Evolutionary conservation across 2,113 vertebrate genomes (phyloP).

Genomic region (Dasyprocta punctata): DNA sequence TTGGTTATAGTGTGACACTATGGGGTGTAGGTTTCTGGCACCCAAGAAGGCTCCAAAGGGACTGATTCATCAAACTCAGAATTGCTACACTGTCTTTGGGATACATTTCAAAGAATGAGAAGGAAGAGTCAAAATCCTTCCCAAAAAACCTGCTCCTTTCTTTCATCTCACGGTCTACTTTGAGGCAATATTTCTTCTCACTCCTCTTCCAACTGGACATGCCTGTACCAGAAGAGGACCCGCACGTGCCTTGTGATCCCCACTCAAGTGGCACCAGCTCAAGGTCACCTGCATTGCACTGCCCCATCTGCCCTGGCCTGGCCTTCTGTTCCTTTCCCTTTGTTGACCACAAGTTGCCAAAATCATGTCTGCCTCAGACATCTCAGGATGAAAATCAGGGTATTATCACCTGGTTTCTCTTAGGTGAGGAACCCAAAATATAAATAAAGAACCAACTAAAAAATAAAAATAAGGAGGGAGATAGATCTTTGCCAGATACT

Average conservation of each 20-base stretch:
- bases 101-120: background rate
- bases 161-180: too few relatives aligned
- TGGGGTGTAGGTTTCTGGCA: background rate
- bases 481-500: background rate
- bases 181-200: background rate
- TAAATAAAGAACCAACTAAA: background rate
- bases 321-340: background rate
- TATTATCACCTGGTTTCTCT: background rate
- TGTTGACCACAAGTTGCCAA: background rate
- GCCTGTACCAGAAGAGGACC: background rate
- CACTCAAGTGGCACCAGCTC: fast-evolving
- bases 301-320: background rate
- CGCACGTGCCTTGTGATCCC: fast-evolving
- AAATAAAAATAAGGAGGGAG: background rate
- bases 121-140: background rate
- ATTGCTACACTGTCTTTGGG: background rate
- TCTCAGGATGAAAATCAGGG: background rate
- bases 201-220: background rate
- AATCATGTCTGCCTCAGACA: background rate
- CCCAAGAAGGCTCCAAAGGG: background rate
- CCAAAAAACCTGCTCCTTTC: fast-evolving
- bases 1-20: background rate
- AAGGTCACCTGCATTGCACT: fast-evolving
- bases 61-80: background rate
- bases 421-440: background rate